Conservation (phyloP, 2,888 invertebrate species). For the Hypsopygia costalis region DNA sequence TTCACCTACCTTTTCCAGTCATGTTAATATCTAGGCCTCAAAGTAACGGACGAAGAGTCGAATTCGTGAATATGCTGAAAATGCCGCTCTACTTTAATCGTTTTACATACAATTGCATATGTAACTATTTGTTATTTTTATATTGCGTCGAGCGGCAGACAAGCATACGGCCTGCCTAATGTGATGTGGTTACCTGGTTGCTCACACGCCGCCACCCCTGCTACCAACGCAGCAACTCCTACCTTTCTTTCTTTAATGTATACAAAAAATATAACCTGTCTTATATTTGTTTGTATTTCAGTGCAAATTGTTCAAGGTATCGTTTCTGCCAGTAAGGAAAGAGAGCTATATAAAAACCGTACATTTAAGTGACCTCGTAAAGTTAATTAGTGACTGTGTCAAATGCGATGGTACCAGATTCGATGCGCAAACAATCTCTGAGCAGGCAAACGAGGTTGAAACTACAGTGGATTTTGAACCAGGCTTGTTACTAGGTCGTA, state of each 20-base stretch:
- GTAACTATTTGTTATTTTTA: too few species aligned
- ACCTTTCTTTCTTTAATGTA: too few species aligned
- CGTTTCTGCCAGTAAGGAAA: slow-evolving; percentile 24
- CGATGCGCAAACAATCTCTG: slow-evolving; percentile 27
- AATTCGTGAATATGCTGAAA: slow-evolving; percentile 36
- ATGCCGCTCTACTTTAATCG: slow-evolving; percentile 5
- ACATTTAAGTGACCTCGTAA: slow-evolving; percentile 28
- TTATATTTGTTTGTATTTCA: neutral
- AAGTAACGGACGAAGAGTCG: slow-evolving; percentile 43
- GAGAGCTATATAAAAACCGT: slow-evolving; percentile 26
- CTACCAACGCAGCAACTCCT: too few species aligned
- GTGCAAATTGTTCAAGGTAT: neutral
- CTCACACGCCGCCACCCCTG: too few species aligned
- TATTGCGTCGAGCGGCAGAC: too few species aligned
- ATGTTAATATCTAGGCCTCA: slow-evolving; percentile 56
- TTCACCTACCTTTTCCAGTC: slow-evolving; percentile 54
- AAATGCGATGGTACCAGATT: slow-evolving; percentile 35
- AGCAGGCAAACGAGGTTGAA: slow-evolving; percentile 27
- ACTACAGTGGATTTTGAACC: slow-evolving; percentile 25
- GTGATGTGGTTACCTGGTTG: too few species aligned
- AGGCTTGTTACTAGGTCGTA: slow-evolving; percentile 23
- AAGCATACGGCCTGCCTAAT: too few species aligned
- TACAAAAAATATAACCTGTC: too few species aligned
- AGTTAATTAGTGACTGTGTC: slow-evolving; percentile 43
- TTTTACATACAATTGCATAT: too few species aligned